phyloP scores from a whole-genome alignment of 2,888 invertebrate genomes.

The Sinotaia quadrata region DNA sequence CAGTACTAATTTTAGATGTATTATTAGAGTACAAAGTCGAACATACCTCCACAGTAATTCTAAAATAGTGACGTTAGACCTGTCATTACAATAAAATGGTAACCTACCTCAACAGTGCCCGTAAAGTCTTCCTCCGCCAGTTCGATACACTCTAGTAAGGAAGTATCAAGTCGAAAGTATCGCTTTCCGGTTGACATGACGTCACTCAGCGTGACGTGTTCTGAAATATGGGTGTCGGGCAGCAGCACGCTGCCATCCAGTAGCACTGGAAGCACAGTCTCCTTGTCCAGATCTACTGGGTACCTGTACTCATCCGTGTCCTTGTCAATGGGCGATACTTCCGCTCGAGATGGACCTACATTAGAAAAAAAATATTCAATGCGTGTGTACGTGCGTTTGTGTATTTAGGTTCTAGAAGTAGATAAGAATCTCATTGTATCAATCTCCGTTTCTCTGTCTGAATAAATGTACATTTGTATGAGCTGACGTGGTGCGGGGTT shows the following conservation, averaged over 20 bases:
- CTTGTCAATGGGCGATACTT: neutral
- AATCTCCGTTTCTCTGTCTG: too few species aligned
- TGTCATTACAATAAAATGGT: neutral
- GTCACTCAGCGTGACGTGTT: slow-evolving; percentile 2
- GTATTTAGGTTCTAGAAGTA: too few species aligned
- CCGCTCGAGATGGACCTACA: neutral
- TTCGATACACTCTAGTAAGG: neutral
- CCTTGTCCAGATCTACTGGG: slow-evolving; percentile 2
- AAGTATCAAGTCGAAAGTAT: neutral
- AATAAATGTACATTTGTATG: too few species aligned
- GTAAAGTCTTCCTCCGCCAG: neutral
- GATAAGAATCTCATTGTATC: too few species aligned
- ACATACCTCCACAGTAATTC: neutral
- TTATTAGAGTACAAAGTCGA: too few species aligned
- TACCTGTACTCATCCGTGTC: neutral
- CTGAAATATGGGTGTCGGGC: neutral
- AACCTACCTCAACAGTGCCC: neutral
- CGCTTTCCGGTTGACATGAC: slow-evolving; percentile 4
- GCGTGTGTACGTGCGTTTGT: too few species aligned
- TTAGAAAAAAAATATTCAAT: too few species aligned
- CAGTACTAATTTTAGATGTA: too few species aligned
- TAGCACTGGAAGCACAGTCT: neutral
- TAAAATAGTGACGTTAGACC: neutral
- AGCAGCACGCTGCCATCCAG: neutral
- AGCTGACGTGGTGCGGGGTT: too few species aligned